Evolutionary conservation across 2,113 vertebrate species (phyloP).

Genomic region (Pluvialis apricaria): DNA sequence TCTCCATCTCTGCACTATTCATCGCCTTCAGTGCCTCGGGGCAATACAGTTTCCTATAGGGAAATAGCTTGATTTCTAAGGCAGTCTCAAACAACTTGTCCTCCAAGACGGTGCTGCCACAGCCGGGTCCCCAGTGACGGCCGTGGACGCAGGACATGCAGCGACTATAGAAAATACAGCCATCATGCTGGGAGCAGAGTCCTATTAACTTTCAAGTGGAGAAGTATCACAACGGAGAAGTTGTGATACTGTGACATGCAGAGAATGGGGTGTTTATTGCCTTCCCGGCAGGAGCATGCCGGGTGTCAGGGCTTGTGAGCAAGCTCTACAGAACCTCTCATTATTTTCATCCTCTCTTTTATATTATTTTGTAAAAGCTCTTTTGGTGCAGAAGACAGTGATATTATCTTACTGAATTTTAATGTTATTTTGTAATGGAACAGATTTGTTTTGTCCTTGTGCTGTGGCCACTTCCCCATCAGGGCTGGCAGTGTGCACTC

Average conservation of each 20-base stretch:
- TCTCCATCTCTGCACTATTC: not conserved
- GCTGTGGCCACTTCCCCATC: not conserved
- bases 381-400: not conserved
- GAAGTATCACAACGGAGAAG: too few species aligned
- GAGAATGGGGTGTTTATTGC: constrained; percentile 8
- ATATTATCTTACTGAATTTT: constrained; percentile 2
- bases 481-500: not conserved
- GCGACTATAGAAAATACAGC: not conserved
- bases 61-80: not conserved
- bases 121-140: not conserved
- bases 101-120: not conserved
- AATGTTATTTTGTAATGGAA: not conserved
- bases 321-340: not conserved
- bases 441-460: not conserved
- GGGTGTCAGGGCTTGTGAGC: not conserved
- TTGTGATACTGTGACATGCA: not conserved
- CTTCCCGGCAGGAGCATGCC: not conserved
- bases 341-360: constrained; percentile 3
- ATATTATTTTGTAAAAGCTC: not conserved
- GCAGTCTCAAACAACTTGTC: not conserved
- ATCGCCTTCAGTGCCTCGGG: not conserved
- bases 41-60: accelerated
- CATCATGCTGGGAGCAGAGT: not conserved
- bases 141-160: not conserved
- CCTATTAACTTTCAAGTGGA: constrained; percentile 5